Evolutionary conservation across 2,888 invertebrate genomes (phyloP), one percentile per base, ranked within the genome.

Genomic region (Andrena bicolor): DNA sequence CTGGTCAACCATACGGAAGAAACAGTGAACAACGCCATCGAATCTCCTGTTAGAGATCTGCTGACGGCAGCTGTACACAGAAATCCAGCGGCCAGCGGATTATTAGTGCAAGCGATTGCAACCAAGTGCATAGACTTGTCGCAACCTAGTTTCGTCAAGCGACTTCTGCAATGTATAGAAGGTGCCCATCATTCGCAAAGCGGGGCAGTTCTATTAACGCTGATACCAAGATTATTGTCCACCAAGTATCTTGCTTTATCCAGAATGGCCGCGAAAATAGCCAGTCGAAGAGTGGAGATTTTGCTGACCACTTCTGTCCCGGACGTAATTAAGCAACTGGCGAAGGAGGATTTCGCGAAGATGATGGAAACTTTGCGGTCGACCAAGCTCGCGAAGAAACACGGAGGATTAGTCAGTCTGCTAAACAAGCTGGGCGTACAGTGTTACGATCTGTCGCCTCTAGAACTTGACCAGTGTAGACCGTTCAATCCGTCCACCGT

Each of bases 1-100:
- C 94, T 98, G n/a, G 96, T 96, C 10, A 96, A 96, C 91, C 96
- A 97, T 81, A 96, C 96, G 0, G 95, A 96, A 86, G 95, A 96
- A 53, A 94, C 97, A 1, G 95, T 97, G 3, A 94, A 95, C 51
- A 95, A 97, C 75, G 95, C 95, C 41, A 93, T 94, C 0, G 97
- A 97, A 91, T 94, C 95, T 0, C 96, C 97, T 0, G 96, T 97
- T 5, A 94, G 94, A 77, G 96, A 96, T 91, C 95, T 96, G 53
- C 93, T 96, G 61, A 89, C 91, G 65, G 95, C 95, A 82, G 95
- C 96, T 63, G 94, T 96, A 48, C 96, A 96, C 91, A 94, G 93
- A 89, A 96, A 96, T 86, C 93, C 96, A 0, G 95, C 96, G 0
- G 96, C 97, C 0, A 97, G 97, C 74, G 96, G 96, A 5, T 91